Percentiles rank a stretch among this genome's conserved stretches.
phyloP scores from a whole-genome alignment of 2,888 invertebrate species.

The Luperina nickerlii region DNA sequence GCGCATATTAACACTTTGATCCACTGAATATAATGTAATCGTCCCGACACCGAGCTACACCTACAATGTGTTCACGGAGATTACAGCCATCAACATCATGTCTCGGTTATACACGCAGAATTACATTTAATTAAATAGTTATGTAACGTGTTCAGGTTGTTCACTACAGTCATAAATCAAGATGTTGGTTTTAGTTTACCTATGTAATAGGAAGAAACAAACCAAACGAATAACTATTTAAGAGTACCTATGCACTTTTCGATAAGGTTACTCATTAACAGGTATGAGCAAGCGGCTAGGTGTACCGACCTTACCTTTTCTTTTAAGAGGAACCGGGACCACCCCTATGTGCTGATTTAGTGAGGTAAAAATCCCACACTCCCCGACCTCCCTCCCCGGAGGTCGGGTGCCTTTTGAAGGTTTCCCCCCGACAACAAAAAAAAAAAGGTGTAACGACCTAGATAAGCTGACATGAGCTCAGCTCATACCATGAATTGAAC shows the following conservation, averaged over 20 bases:
- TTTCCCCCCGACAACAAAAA: too few relatives aligned
- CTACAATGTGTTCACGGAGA: conserved; percentile 52
- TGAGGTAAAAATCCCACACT: too few relatives aligned
- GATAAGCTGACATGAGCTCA: not conserved
- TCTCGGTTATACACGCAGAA: conserved; percentile 55
- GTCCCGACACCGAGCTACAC: conserved; percentile 56
- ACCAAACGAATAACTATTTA: conserved; percentile 3
- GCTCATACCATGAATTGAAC: not conserved
- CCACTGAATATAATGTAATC: conserved; percentile 66
- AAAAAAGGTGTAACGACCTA: too few relatives aligned
- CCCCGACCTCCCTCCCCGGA: too few relatives aligned
- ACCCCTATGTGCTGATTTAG: too few relatives aligned
- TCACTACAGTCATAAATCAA: conserved; percentile 13
- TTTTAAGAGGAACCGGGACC: too few relatives aligned
- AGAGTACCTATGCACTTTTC: not conserved
- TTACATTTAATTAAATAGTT: conserved; percentile 58
- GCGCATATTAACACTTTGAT: conserved; percentile 70
- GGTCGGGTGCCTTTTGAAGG: too few relatives aligned
- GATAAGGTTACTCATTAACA: not conserved
- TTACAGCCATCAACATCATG: conserved; percentile 61
- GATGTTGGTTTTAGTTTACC: conserved; percentile 18
- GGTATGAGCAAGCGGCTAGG: not conserved
- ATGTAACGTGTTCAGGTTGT: conserved; percentile 39
- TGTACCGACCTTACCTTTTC: too few relatives aligned
- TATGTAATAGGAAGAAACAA: not conserved